These are phyloP conservation scores for Heloderma charlesbogerti DNA, from an alignment of 2,113 vertebrate species.

Conservation along the genomic window DNA sequence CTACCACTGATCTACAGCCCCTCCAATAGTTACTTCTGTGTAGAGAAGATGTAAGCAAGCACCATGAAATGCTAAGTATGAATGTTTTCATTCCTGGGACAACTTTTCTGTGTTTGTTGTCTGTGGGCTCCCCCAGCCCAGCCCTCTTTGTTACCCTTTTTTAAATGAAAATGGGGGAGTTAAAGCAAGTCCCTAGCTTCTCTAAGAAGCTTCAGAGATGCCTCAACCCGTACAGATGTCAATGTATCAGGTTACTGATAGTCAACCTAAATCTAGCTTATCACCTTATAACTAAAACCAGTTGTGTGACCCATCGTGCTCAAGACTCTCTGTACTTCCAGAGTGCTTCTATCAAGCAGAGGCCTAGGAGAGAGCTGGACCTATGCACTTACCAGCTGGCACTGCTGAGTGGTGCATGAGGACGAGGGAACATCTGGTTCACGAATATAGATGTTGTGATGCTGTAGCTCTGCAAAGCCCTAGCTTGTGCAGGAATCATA, in stretches of 20 bases:
- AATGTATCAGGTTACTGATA: background rate
- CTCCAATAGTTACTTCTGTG: too few species aligned
- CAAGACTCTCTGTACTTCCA: background rate
- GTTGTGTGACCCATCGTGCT: too few species aligned
- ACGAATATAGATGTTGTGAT: background rate
- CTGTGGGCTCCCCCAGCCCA: too few species aligned
- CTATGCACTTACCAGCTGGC: background rate
- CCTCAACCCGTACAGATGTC: background rate
- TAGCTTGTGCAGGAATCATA: background rate
- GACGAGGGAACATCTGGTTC: background rate
- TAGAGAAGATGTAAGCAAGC: background rate
- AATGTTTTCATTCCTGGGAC: background rate
- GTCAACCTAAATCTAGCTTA: background rate
- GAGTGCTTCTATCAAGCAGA: background rate
- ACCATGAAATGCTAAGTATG: background rate
- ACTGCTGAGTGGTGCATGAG: background rate
- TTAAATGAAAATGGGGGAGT: background rate
- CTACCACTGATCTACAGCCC: too few species aligned
- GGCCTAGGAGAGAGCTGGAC: background rate
- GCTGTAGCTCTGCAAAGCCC: background rate
- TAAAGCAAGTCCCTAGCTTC: background rate
- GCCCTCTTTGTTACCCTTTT: background rate
- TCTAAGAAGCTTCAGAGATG: background rate
- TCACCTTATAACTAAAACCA: background rate
- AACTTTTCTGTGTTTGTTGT: background rate